These are phyloP conservation scores for Caenorhabditis latens DNA, from an alignment of 1,140 invertebrate species.

Conservation along the genomic window DNA sequence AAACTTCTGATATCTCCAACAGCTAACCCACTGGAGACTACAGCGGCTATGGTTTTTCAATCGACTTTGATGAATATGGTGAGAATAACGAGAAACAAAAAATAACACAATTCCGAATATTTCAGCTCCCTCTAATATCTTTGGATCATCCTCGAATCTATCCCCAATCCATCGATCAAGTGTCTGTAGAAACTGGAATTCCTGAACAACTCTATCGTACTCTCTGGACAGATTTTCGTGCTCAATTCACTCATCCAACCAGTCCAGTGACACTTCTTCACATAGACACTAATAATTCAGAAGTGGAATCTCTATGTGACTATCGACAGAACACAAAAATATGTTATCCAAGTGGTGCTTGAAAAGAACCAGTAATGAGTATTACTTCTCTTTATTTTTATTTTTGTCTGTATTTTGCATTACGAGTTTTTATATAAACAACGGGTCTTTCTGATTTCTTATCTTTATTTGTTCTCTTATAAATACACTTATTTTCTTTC, in stretches of 20 bases:
- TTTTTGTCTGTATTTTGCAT: not conserved
- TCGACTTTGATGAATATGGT: conserved; percentile 30
- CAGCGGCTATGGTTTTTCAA: conserved; percentile 1
- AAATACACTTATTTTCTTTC: not conserved
- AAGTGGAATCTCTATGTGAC: conserved; percentile 19
- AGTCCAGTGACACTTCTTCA: conserved; percentile 21
- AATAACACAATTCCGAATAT: not conserved
- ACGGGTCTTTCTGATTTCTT: conserved; percentile 1
- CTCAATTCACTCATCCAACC: conserved; percentile 40
- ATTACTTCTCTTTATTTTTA: not conserved
- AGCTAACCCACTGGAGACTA: conserved; percentile 1
- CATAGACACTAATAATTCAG: not conserved
- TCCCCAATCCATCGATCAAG: conserved; percentile 21
- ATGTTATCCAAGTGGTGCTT: conserved; percentile 34
- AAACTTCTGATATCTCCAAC: conserved; percentile 20
- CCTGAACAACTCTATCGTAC: conserved; percentile 27
- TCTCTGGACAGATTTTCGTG: conserved; percentile 39
- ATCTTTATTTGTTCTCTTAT: not conserved
- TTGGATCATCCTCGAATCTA: conserved; percentile 30
- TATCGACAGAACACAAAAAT: conserved; percentile 24
- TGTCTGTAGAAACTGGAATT: conserved; percentile 17
- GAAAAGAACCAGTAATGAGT: not conserved
- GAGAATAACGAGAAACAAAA: not conserved
- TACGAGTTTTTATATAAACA: not conserved
- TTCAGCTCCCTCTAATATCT: not conserved